phyloP scores from a whole-genome alignment of 2,888 invertebrate genomes.

The Heliconius charithonia region DNA sequence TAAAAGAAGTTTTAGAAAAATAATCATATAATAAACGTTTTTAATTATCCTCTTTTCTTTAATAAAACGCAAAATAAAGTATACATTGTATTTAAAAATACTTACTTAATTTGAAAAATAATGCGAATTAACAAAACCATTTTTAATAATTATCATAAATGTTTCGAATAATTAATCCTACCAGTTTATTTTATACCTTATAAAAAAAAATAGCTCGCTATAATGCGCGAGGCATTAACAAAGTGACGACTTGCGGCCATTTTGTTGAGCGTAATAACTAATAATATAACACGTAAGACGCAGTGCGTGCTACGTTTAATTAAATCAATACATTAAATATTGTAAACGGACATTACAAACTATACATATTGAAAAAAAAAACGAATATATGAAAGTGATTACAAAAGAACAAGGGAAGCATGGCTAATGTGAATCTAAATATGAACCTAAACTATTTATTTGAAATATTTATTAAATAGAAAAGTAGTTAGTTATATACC shows the following conservation, averaged over 20 bases:
- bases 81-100: not conserved
- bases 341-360: slow-evolving; percentile 11
- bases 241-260: slow-evolving; percentile 46
- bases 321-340: slow-evolving; percentile 25
- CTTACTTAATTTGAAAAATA: no score
- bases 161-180: not conserved
- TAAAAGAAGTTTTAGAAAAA: not conserved
- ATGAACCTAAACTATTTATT: not conserved
- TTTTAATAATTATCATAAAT: not conserved
- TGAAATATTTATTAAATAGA: not conserved
- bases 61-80: not conserved
- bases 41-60: not conserved
- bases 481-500: not conserved
- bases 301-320: slow-evolving; percentile 35
- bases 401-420: not conserved
- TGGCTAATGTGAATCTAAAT: not conserved
- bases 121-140: not conserved
- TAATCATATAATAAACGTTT: not conserved
- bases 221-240: slow-evolving; percentile 39
- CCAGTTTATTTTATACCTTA: not conserved
- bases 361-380: not conserved
- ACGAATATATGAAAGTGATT: not conserved
- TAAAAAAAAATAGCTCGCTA: slow-evolving; percentile 5
- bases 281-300: slow-evolving; percentile 25
- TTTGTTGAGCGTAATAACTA: slow-evolving; percentile 42